Evolutionary conservation across 2,113 vertebrate species (phyloP), one percentile per base, ranked within the genome.

Genomic region (Siniperca chuatsi): DNA sequence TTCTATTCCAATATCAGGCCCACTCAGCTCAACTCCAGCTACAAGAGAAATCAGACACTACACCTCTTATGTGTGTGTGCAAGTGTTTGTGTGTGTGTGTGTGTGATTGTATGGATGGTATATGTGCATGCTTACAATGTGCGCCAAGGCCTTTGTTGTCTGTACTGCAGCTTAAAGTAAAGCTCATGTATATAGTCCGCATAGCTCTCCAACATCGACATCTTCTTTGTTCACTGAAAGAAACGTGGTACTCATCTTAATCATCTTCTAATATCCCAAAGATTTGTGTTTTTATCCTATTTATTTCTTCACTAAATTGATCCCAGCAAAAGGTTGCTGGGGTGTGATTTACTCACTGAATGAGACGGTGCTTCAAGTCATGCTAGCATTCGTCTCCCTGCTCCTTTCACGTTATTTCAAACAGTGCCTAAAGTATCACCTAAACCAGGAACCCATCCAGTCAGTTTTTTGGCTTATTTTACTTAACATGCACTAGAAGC

Each of bases 21-120:
- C n/a, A 64, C 85, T 86, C 83, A 83, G 79, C 87, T 89, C 83
- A 79, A 85, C 87, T 87, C 89, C 88, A 91, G 85, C 89, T 84
- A 80, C 84, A 78, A 84, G 61, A 88, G 72, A 86, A 86, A 90
- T 90, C 87, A 92, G 85, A 94, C 93, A 92, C 93, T 93, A 94
- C 86, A 91, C 86, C 84, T 91, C 74, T 86, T 85, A 50, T 25
- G 62, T 71, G 72, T 66, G 83, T 29, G 66, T 37, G 78, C n/a
- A 80, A 20, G 78, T 37, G 66, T 42, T 75, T 25, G 82, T 25
- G 78, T 42, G 52, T 67, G 20, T 50, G 78, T 62, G 72, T 78
- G 75, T 40, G 78, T 52, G 64, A 16, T 57, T 8, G 74, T 42
- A 35, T 46, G 82, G 66, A 68, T 71, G 67, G 69, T 86, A 42